These are phyloP conservation scores for Spisula solida DNA, from an alignment of 2,888 invertebrate species.

Conservation along the genomic window DNA sequence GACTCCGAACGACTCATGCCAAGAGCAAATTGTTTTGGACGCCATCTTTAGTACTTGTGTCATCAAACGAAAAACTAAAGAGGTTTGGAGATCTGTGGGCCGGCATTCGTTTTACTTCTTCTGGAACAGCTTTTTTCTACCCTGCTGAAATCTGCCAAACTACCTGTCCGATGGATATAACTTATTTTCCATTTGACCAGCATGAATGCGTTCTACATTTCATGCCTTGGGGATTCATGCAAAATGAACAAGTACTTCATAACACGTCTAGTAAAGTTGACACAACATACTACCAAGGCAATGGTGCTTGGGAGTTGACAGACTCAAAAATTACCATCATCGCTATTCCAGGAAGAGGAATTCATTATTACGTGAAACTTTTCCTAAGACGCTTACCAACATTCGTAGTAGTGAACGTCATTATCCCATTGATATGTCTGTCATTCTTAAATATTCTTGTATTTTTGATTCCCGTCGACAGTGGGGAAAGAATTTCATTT, in stretches of 20 bases:
- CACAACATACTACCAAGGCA: neutral
- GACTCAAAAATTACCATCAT: neutral
- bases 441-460: constrained; percentile 45
- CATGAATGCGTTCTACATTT: constrained; percentile 52
- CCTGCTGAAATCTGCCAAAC: neutral
- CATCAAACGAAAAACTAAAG: neutral
- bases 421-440: constrained; percentile 51
- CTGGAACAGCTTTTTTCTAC: neutral
- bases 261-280: neutral
- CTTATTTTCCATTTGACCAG: constrained; percentile 59
- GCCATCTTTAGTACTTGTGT: neutral
- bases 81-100: neutral
- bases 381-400: neutral
- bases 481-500: constrained; percentile 58
- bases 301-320: neutral
- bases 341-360: neutral
- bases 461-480: constrained; percentile 48
- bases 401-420: constrained; percentile 51
- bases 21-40: neutral
- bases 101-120: neutral
- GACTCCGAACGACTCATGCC: neutral
- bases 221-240: constrained; percentile 42
- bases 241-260: constrained; percentile 32
- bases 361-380: neutral
- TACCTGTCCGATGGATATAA: neutral